These are phyloP conservation scores for Condylura cristata DNA, from an alignment of 2,113 vertebrate species.

Conservation along the genomic window DNA sequence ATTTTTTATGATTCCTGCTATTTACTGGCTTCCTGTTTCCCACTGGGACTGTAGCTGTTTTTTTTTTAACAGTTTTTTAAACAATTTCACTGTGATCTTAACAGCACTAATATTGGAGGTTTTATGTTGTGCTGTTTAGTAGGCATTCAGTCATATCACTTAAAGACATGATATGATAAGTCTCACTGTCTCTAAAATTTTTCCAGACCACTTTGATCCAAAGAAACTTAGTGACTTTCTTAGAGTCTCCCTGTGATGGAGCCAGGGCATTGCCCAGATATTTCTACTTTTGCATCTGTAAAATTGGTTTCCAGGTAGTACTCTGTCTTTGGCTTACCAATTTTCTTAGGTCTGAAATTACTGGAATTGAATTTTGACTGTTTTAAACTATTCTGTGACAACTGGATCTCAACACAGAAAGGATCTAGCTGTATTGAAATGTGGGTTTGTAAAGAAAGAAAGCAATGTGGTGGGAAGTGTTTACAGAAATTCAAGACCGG, in stretches of 20 bases:
- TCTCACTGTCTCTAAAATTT: neutral
- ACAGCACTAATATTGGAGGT: neutral
- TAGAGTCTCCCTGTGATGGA: neutral
- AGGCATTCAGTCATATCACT: neutral
- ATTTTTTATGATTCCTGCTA: neutral
- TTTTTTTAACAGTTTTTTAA: neutral
- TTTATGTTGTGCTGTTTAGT: neutral
- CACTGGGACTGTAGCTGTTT: too few species aligned
- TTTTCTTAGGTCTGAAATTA: neutral
- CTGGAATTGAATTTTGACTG: conserved; percentile 16
- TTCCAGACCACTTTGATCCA: neutral
- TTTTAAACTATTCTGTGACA: neutral
- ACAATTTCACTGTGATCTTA: neutral
- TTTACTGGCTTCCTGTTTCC: neutral
- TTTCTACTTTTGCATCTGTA: neutral
- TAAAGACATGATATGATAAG: neutral
- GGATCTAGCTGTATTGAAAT: neutral
- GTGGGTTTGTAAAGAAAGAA: neutral
- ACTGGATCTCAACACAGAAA: neutral
- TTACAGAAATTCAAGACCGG: neutral
- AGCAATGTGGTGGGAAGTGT: neutral
- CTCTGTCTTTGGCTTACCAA: neutral
- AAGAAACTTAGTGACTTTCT: neutral
- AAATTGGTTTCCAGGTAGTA: neutral
- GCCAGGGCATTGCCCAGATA: neutral